Evolutionary conservation across 1,140 invertebrate genomes (phyloP), one percentile per base, ranked within the genome.

Genomic region (Meteorus sp.): DNA sequence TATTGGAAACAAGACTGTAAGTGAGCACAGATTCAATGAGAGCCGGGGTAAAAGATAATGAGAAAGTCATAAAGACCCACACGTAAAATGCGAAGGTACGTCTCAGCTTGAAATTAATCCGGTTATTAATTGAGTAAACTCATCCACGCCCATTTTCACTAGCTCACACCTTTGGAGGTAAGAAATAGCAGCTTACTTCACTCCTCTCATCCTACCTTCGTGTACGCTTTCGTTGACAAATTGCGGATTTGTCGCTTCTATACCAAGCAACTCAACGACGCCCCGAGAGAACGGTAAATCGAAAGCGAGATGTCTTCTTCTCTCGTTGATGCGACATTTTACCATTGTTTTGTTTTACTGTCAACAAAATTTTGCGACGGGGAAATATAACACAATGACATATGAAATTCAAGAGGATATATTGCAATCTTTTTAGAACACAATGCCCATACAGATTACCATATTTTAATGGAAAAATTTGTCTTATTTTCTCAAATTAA

Each of bases 91-190:
- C 23, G 41, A 35, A 50, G 13, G 44, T 55, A 31, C 29, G 59
- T 64, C 64, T 67, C 64, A 52, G 27, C 35, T 41, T 50, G 29
- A 47, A 62, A 65, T 67, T 69, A 67, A 69, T 67, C 61, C 59
- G 45, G 51, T 57, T 65, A 66, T 70, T 70, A 70, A 70, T 70
- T 62, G 65, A 62, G 61, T 56, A 65, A 35, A 51, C 56, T 20
- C 29, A 25, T 39, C 54, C 25, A 47, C 54, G 29, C 3, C 29
- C 9, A 41, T 58, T 41, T 54, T 54, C 15, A 25, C 2, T 7
- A 22, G 45, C 55, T 25, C 25, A 50, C 27, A 11, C 27, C 53
- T 55, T 60, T 47, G 53, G 59, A 39, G 59, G 53, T 48, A 54
- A 41, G 37, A 54, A 55, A 55, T 60, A 53, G 52, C 39, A 48